Base-by-base conservation (phyloP, 92 coral and sea anemone species). In the Zoanthus gigantus region DNA sequence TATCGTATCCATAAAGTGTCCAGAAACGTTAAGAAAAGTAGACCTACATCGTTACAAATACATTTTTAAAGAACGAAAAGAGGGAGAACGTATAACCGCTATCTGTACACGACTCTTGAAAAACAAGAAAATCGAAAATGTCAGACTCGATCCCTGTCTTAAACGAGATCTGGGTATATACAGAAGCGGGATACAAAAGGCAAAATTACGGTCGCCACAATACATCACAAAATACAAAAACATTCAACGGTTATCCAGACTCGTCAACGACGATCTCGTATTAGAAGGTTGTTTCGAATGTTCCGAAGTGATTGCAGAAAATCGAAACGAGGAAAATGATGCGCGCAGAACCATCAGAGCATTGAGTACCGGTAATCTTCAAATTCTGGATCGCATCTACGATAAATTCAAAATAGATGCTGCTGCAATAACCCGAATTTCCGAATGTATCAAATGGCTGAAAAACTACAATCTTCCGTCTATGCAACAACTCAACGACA, bases 91-190 rank as follows among this genome's bases (percentile, higher is more conserved):
- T 18, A 6, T 68, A n/a, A 7, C 73, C 5, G 14, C 73, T 18
- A n/a, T 68, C 44, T 68, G 73, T 18, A 68, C n/a, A 68, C 37
- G 73, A 0, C 10, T 68, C 0, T 68, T n/a, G 5, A 6, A 14
- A 68, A 68, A 68, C 44, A 23, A 68, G 10, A 68, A 68, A 68
- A 23, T 68, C 44, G 34, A n/a, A 6, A n/a, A 68, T 6, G 5
- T 68, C 1, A 6, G 73, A 18, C 8, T 68, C 0, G 73, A 68
- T 68, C 5, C 73, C 44, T 68, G 73, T 68, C 73, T 68, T 2
- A 68, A 68, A 68, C 73, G 73, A 68, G 73, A 68, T 7, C 73
- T 68, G 2, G 12, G 14, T 3, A 68, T 68, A 68, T 68, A 68
- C 14, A 12, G 17, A 12, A 57, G 65, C n/a, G 65, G 65, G 6